These are phyloP conservation scores for Desmodus rotundus DNA, from an alignment of 2,113 vertebrate genomes.

Conservation along the genomic window DNA sequence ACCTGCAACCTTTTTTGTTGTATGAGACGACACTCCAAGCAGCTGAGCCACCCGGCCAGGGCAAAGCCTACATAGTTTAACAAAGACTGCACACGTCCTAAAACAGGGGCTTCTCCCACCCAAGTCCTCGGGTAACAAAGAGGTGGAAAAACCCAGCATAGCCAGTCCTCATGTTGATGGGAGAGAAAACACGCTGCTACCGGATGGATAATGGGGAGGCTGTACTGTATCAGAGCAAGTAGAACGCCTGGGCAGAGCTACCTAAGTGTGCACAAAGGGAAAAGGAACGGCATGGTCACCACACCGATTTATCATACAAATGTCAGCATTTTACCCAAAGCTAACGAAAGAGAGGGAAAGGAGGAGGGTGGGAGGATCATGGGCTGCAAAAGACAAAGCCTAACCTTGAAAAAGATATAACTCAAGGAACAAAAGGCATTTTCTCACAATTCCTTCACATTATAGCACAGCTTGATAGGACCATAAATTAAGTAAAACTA, in stretches of 20 bases:
- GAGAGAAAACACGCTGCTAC: background rate
- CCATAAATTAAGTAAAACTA: slow-evolving; percentile 58
- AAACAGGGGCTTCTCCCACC: background rate
- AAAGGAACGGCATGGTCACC: background rate
- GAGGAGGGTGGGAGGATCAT: background rate
- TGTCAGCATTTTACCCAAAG: background rate
- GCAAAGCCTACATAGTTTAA: background rate
- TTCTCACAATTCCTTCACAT: slow-evolving; percentile 41
- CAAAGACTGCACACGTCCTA: background rate
- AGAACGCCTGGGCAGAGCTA: background rate
- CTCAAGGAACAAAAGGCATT: slow-evolving; percentile 34
- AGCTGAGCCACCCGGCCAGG: too few species aligned
- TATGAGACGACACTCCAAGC: too few species aligned
- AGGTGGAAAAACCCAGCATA: background rate
- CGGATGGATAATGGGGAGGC: background rate
- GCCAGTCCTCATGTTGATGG: background rate
- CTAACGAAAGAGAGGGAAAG: background rate
- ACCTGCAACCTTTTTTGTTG: too few species aligned
- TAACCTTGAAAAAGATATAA: background rate
- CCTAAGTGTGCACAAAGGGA: background rate
- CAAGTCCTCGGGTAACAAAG: background rate
- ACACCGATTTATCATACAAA: background rate
- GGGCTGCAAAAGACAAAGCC: background rate
- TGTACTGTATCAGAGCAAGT: background rate
- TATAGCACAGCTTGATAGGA: slow-evolving; percentile 40